Conservation (phyloP, 2,113 vertebrate species). For the Loxodonta africana region DNA sequence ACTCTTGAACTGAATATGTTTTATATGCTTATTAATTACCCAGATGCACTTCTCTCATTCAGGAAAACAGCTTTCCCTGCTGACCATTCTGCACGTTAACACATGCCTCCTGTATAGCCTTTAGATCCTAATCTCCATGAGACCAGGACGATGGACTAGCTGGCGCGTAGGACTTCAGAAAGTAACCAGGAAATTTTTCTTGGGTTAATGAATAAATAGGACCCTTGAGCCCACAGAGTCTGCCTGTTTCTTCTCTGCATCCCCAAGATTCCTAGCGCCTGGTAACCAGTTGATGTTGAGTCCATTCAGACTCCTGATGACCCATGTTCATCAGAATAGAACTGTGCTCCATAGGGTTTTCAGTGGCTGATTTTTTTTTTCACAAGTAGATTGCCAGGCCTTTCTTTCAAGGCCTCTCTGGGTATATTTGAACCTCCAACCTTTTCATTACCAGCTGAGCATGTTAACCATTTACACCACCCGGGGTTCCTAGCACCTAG, state of each 20-base stretch:
- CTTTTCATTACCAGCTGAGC: neutral
- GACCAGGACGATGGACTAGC: neutral
- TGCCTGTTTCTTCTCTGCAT: neutral
- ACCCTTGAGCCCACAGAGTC: neutral
- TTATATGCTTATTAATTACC: conserved; percentile 67
- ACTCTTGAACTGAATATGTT: conserved; percentile 73
- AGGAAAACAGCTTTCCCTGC: conserved; percentile 49
- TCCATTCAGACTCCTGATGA: neutral
- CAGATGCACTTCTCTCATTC: conserved; percentile 59
- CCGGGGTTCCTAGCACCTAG: neutral
- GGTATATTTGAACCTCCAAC: neutral
- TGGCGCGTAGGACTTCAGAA: neutral
- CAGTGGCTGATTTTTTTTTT: neutral
- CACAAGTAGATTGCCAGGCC: neutral
- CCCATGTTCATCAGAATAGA: neutral
- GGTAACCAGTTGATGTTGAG: neutral
- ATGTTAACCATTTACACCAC: neutral
- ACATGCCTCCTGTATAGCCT: neutral
- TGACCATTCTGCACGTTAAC: neutral
- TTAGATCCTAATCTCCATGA: neutral
- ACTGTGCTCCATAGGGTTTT: neutral
- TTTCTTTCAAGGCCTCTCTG: neutral
- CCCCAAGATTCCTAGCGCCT: neutral
- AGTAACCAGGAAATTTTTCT: neutral
- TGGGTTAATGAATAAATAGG: neutral